Evolutionary conservation across 2,797 vertebrate species (phyloP), one percentile per base, ranked within the genome.

Genomic region (Coendou prehensilis): DNA sequence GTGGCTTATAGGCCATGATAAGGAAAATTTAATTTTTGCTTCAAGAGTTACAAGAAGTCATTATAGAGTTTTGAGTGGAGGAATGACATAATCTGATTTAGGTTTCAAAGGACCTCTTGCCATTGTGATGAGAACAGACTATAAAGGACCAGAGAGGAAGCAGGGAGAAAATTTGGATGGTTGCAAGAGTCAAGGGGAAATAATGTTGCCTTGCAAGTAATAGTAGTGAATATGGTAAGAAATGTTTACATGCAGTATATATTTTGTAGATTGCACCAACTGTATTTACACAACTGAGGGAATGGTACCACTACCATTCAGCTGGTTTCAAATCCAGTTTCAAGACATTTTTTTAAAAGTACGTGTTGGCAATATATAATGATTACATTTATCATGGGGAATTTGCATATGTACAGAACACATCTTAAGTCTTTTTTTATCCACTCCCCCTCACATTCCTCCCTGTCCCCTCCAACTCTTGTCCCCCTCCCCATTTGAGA

Each of bases 11-110:
- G 54, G 20, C 4, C 20, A 54, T 50, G 9, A 82, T 52, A 78
- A 91, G 15, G 17, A 81, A 37, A 84, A 88, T 64, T 91, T 85
- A 9, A n/a, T 59, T 86, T 91, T 91, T 67, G 9, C 93, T 90
- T 28, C 22, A 89, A 91, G 75, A 63, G 17, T 78, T 23, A 52
- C 67, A 22, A 87, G 63, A 95, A 93, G n/a, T 73, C 75, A 89
- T 75, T 41, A 1, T 84, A 89, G 9, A 18, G 6, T 78, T 94
- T 83, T 96, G 37, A 91, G 13, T n/a, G 79, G n/a, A 64, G 28
- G 57, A 92, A 10, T 94, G 50, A n/a, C 41, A 75, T 69, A 47
- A 56, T 87, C 56, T 67, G 11, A 78, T 78, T 89, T 93, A 93
- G 41, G n/a, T 52, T 95, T 95, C 20, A 63, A 87, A 94, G 8